A percentile compares a stretch with the other conserved stretches of the same genome.
These are phyloP conservation scores for Craseonycteris thonglongyai DNA, from an alignment of 2,113 vertebrate species.

Conservation along the genomic window DNA sequence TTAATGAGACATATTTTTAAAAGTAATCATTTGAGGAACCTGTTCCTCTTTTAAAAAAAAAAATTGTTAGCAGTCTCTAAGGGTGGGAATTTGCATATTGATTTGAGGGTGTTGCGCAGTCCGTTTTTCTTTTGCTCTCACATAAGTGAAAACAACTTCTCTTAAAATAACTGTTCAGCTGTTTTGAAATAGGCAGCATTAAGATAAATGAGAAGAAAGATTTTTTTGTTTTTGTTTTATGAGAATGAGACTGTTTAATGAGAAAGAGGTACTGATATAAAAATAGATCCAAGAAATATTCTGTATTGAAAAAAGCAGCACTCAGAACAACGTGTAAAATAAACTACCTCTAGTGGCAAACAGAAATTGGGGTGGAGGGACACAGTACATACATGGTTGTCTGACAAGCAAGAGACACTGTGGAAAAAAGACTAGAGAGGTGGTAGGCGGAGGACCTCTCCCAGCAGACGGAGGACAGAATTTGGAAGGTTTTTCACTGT, in stretches of 20 bases:
- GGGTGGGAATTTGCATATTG: neutral
- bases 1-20: neutral
- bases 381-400: neutral
- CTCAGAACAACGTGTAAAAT: neutral
- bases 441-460: neutral
- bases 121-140: neutral
- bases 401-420: neutral
- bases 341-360: neutral
- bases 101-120: neutral
- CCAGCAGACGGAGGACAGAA: neutral
- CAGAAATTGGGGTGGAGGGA: neutral
- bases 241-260: neutral
- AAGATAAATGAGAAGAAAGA: neutral
- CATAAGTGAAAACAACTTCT: neutral
- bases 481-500: neutral
- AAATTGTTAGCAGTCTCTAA: neutral
- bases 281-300: neutral
- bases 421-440: neutral
- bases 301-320: neutral
- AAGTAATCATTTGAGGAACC: neutral
- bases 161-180: neutral
- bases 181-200: neutral
- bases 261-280: neutral
- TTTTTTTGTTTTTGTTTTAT: neutral
- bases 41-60: neutral